Base-by-base conservation (phyloP, 2,797 vertebrate species). In the Aselliscus stoliczkanus region DNA sequence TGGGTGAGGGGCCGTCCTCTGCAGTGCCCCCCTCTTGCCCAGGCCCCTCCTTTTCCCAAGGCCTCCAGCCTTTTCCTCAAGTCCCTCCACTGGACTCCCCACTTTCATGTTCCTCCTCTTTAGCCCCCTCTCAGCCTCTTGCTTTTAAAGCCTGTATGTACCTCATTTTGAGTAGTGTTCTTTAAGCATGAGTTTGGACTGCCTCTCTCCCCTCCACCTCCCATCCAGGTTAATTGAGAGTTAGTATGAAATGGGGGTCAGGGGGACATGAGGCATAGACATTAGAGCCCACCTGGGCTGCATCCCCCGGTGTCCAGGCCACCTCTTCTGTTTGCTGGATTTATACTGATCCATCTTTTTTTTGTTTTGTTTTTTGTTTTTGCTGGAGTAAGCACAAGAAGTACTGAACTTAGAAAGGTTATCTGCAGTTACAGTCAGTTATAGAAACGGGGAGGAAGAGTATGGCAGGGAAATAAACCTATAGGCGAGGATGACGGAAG, bases 81-180 rank as follows among this genome's bases (percentile, higher is more conserved):
- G 34, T 37, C 42, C 31, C 23, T n/a, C 56, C 15, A 2, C 13
- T 21, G 1, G 54, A 6, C 25, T 34, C 23, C 39, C 7, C 17
- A 13, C 50, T 18, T 2, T 7, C 17, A 0, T 0, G 5, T 75
- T 75, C 29, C 1, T 58, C 42, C 11, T 50, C 37, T 3, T 5
- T 1, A 12, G 7, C 25, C 17, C 25, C n/a, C 20, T 50, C 4
- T 56, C 1, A 15, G 4, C 5, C 8, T 54, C 21, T 27, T 25
- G 27, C 12, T 21, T n/a, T n/a, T n/a, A 39, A 52, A 3, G 47
- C 27, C 8, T 42, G 52, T 34, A 17, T n/a, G 50, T 2, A 10
- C 27, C 21, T 15, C 1, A 2, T 56, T n/a, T n/a, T 15, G 58
- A 84, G 56, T n/a, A 25, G 44, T 44, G 65, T 27, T 31, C n/a